Evolutionary conservation across 92 coral and sea anemone genomes (phyloP).

Genomic region (Porites rus): DNA sequence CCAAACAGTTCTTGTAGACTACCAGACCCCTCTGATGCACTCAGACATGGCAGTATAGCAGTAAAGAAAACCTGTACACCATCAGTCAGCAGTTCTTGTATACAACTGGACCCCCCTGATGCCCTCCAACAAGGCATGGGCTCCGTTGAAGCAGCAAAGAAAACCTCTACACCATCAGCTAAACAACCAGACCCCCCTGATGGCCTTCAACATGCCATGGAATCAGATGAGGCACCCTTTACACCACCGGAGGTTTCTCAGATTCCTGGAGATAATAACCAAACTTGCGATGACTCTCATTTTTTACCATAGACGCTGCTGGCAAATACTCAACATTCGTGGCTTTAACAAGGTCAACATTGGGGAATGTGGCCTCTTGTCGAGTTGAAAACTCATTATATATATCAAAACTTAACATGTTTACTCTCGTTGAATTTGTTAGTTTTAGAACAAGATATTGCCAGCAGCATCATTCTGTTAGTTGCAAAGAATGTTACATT

Average conservation of each 20-base stretch:
- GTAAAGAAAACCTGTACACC: conserved; percentile 9
- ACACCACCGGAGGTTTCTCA: conserved; percentile 18
- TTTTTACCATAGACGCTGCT: no score
- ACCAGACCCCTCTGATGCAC: conserved; percentile 4
- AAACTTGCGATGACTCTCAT: background rate
- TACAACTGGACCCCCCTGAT: no score
- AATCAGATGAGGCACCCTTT: conserved; percentile 19
- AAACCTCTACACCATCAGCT: background rate
- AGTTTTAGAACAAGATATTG: conserved; percentile 12
- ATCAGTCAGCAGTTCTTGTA: background rate
- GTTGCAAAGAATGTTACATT: conserved; percentile 26
- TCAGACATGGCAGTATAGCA: background rate
- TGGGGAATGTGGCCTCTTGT: conserved; percentile 36
- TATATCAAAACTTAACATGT: conserved; percentile 25
- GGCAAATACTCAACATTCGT: background rate
- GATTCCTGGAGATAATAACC: conserved; percentile 12
- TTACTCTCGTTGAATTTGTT: conserved; percentile 32
- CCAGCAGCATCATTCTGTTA: conserved; percentile 33
- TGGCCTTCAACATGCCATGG: conserved; percentile 20
- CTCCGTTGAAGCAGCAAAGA: no score
- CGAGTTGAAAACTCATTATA: conserved; percentile 32
- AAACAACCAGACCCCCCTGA: conserved; percentile 4
- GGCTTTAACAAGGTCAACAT: conserved; percentile 8
- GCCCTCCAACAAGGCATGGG: no score
- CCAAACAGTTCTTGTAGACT: conserved; percentile 8